phyloP scores from a whole-genome alignment of 1,140 invertebrate species.

The Sycophila sp. region DNA sequence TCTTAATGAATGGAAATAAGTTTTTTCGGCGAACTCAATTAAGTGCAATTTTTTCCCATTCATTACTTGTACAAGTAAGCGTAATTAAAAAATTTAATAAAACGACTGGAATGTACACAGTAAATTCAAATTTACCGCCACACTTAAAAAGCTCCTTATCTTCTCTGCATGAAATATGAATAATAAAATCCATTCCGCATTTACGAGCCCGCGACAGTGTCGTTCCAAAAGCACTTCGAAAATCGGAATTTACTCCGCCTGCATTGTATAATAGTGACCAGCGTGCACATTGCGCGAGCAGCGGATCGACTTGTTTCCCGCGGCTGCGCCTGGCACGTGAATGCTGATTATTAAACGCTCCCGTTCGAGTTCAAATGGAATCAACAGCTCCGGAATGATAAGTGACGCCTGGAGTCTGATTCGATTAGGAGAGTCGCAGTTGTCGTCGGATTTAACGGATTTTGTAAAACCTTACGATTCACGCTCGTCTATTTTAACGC shows the following conservation, averaged over 20 bases:
- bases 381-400: constrained; percentile 57
- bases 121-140: no score
- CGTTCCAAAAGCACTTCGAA: not conserved
- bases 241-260: not conserved
- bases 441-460: not conserved
- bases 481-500: no score
- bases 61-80: no score
- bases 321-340: not conserved
- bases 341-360: constrained; percentile 37
- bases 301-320: no score
- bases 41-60: not conserved
- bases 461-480: no score
- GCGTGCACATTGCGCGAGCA: not conserved
- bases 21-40: not conserved
- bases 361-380: constrained; percentile 55
- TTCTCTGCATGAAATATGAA: no score
- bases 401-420: constrained; percentile 58
- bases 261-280: not conserved
- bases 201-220: no score
- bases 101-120: no score
- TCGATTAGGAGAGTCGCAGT: constrained; percentile 57
- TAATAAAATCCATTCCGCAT: no score
- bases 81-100: no score
- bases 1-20: no score
- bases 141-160: no score